Conservation (phyloP, 2,113 vertebrate genomes). For the Nipponia nippon region DNA sequence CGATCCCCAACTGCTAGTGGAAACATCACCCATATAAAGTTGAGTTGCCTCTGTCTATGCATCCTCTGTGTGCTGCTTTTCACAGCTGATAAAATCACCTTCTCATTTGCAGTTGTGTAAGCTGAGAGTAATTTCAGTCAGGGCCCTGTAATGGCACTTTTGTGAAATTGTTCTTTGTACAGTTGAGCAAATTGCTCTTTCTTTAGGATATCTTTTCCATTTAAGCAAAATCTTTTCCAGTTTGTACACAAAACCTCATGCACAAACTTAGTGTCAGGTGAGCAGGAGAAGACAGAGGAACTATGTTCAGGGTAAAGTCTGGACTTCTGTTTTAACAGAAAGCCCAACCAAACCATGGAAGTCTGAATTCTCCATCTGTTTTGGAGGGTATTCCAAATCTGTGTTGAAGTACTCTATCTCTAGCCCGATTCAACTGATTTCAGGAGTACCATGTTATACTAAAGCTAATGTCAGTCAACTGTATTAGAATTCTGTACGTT, state of each 20-base stretch:
- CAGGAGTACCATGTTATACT: background rate
- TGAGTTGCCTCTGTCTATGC: background rate
- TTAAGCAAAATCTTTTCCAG: background rate
- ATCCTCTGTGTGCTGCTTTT: background rate
- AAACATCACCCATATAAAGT: background rate
- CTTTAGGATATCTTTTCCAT: background rate
- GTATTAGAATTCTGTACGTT: background rate
- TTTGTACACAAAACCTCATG: background rate
- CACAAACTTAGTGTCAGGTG: background rate
- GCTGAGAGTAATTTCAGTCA: background rate
- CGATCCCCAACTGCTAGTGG: background rate
- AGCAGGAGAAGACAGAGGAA: background rate
- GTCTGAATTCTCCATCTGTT: background rate
- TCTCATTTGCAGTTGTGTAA: background rate
- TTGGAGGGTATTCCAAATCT: background rate
- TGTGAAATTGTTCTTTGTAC: background rate
- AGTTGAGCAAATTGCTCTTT: background rate
- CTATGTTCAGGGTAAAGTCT: background rate
- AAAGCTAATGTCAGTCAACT: background rate
- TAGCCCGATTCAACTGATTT: background rate
- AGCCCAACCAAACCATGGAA: background rate
- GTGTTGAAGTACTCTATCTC: background rate
- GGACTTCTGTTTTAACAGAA: background rate
- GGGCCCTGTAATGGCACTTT: background rate
- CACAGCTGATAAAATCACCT: background rate